These are phyloP conservation scores for Corvus cornix DNA, from an alignment of 2,113 vertebrate species.

Conservation along the genomic window DNA sequence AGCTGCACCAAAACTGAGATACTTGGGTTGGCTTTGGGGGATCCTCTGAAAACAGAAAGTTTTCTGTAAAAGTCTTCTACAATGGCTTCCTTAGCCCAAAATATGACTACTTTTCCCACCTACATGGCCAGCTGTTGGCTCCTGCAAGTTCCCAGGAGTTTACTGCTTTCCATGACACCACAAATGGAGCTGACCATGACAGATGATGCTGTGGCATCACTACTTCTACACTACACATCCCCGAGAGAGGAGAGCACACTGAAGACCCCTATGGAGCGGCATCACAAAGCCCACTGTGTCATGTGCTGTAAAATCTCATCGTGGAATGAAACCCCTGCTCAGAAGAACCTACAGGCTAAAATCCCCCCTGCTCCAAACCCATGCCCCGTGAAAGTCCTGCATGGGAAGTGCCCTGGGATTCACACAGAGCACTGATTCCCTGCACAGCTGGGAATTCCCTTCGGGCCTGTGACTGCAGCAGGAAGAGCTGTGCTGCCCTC, in stretches of 20 bases:
- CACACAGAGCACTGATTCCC: background rate
- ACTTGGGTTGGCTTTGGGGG: background rate
- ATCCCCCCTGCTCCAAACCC: background rate
- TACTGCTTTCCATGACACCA: background rate
- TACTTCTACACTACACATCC: background rate
- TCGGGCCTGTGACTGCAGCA: background rate
- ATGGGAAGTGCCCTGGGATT: background rate
- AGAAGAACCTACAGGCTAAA: background rate
- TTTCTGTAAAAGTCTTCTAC: background rate
- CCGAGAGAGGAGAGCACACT: background rate
- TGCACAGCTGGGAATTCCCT: background rate
- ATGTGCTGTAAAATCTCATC: background rate
- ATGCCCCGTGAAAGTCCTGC: background rate
- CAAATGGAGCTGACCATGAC: background rate
- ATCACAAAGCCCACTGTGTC: background rate
- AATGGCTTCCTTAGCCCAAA: background rate
- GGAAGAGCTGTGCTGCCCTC: background rate
- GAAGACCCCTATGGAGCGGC: background rate
- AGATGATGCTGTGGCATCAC: rapidly evolving
- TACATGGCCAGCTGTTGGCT: background rate
- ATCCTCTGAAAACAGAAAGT: background rate
- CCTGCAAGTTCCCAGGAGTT: background rate
- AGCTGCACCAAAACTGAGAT: background rate
- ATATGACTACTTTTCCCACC: background rate
- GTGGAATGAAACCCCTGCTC: background rate